Percentiles rank a stretch among this genome's conserved stretches.
Conservation (phyloP, 2,888 invertebrate genomes). For the Deilephila elpenor region DNA sequence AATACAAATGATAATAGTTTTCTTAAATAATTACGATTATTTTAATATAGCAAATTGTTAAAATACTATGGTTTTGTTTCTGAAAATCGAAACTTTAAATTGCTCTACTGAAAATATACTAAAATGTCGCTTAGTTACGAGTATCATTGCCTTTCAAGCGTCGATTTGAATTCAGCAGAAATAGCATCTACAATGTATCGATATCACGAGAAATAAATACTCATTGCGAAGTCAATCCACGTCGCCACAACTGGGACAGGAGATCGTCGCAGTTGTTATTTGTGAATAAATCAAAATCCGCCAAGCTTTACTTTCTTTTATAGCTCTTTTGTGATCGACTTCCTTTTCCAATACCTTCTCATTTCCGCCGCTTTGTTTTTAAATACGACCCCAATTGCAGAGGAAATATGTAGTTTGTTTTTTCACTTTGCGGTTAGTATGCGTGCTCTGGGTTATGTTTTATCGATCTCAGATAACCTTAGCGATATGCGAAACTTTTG, state of each 20-base stretch:
- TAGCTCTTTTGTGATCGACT: not conserved
- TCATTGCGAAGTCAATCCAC: not conserved
- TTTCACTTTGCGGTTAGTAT: not conserved
- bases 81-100: too few species aligned
- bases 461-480: too few species aligned
- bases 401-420: not conserved
- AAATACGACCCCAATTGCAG: not conserved
- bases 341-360: constrained; percentile 4
- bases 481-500: too few species aligned
- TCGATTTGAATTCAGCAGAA: not conserved
- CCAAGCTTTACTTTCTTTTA: not conserved
- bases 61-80: too few species aligned
- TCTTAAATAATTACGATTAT: too few species aligned
- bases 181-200: not conserved
- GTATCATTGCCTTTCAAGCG: too few species aligned
- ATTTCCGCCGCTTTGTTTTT: constrained; percentile 1
- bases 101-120: too few species aligned
- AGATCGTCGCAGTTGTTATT: not conserved
- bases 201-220: not conserved
- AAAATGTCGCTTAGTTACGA: too few species aligned
- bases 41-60: too few species aligned
- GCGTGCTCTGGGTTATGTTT: too few species aligned
- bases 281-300: constrained; percentile 13
- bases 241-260: not conserved
- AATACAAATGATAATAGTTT: too few species aligned